Evolutionary conservation across 2,797 vertebrate genomes (phyloP).

Genomic region (Molossus molossus): DNA sequence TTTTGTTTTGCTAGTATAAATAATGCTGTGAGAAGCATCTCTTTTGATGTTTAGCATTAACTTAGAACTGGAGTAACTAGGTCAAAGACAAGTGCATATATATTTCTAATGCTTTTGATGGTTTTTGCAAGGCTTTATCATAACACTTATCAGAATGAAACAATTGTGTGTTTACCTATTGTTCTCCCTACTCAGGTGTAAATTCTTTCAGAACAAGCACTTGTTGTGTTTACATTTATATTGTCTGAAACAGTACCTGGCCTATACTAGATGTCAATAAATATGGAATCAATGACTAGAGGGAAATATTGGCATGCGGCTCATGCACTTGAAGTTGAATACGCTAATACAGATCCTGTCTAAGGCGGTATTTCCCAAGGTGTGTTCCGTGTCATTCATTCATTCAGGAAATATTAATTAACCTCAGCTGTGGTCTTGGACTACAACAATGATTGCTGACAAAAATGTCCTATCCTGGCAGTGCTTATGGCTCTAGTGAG

Average conservation of each 20-base stretch:
- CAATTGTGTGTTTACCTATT: not conserved
- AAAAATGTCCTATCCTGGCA: not conserved
- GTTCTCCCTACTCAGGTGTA: not conserved
- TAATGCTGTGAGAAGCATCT: constrained; percentile 1
- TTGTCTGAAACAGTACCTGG: not conserved
- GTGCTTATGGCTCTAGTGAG: not conserved
- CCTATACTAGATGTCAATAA: not conserved
- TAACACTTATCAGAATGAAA: not conserved
- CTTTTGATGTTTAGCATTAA: constrained; percentile 63
- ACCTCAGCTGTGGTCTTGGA: not conserved
- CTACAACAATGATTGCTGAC: not conserved
- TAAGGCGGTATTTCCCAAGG: not conserved
- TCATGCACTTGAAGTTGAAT: not conserved
- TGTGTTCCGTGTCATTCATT: not conserved
- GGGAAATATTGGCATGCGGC: not conserved
- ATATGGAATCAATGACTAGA: not conserved
- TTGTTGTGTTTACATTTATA: not conserved
- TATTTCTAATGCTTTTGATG: constrained; percentile 44
- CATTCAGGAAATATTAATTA: constrained; percentile 30
- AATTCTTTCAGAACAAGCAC: constrained; percentile 38
- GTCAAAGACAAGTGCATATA: not conserved
- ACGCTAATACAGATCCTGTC: not conserved
- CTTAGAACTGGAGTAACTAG: constrained; percentile 53
- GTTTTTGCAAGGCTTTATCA: constrained; percentile 40
- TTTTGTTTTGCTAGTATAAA: not conserved